Evolutionary conservation across 1,140 invertebrate genomes (phyloP).

Genomic region (Aphaenogaster ashmeadi): DNA sequence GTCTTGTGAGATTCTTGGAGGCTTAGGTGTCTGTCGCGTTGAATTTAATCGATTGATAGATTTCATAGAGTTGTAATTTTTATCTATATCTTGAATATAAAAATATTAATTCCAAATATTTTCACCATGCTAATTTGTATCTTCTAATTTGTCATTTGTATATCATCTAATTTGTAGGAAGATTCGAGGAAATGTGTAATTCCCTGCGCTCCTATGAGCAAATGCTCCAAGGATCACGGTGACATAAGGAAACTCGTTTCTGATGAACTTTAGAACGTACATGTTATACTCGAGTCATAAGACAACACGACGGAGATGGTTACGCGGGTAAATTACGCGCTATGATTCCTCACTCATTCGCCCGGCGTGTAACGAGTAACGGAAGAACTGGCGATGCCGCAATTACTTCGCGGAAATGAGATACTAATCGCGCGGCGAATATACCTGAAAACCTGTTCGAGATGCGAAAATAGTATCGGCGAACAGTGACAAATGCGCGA

Average conservation of each 20-base stretch:
- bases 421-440: slow-evolving; percentile 48
- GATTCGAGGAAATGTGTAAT: not conserved
- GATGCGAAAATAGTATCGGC: slow-evolving; percentile 23
- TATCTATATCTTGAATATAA: not conserved
- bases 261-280: slow-evolving; percentile 22
- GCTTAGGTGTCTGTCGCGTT: not conserved
- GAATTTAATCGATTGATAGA: not conserved
- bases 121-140: not conserved
- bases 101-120: slow-evolving; percentile 10
- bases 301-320: slow-evolving; percentile 3
- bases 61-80: not conserved
- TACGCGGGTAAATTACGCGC: slow-evolving; percentile 51
- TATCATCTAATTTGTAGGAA: too few relatives aligned
- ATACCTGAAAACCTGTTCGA: slow-evolving; percentile 6
- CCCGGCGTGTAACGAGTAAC: slow-evolving; percentile 46
- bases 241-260: slow-evolving; percentile 34
- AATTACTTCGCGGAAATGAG: slow-evolving; percentile 47
- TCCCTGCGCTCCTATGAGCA: not conserved
- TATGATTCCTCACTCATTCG: slow-evolving; percentile 50
- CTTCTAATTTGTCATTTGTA: not conserved
- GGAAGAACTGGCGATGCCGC: slow-evolving; percentile 41
- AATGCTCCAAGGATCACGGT: not conserved
- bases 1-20: not conserved
- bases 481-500: slow-evolving; percentile 49
- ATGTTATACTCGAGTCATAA: slow-evolving; percentile 19